Evolutionary conservation across 2,888 invertebrate genomes (phyloP).

Genomic region (Anthophora plumipes): DNA sequence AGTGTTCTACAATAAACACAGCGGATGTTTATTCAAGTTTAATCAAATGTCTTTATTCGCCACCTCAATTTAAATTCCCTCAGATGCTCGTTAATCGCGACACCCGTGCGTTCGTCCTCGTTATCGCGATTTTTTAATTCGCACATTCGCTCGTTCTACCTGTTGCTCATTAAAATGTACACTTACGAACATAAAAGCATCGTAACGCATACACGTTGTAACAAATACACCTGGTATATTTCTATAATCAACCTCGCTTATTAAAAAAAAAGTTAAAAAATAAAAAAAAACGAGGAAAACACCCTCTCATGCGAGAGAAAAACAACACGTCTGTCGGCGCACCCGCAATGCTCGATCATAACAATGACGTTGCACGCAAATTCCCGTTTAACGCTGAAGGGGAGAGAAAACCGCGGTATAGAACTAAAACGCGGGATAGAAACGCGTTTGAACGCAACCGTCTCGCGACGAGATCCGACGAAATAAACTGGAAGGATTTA

Average conservation of each 20-base stretch:
- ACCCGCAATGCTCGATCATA: not conserved
- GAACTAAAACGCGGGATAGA: not conserved
- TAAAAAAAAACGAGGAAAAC: not conserved
- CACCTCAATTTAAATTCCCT: not conserved
- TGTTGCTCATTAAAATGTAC: slow-evolving; percentile 6
- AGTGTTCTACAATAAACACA: no score
- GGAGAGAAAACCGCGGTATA: not conserved
- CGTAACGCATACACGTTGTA: not conserved
- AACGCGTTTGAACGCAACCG: not conserved
- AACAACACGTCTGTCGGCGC: not conserved
- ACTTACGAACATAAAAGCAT: not conserved
- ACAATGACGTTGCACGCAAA: no score
- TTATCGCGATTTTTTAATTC: not conserved
- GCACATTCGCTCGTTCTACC: not conserved
- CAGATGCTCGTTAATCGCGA: not conserved
- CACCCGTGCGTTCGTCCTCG: not conserved
- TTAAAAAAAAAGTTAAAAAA: no score
- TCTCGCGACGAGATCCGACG: not conserved
- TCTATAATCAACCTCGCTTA: not conserved
- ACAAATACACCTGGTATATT: not conserved
- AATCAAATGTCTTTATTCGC: not conserved
- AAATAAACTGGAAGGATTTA: slow-evolving; percentile 46
- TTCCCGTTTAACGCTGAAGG: not conserved
- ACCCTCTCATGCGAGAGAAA: not conserved
- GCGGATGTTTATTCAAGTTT: not conserved